These are phyloP conservation scores for Brachycybe producta DNA, from an alignment of 2,888 invertebrate genomes.

Conservation along the genomic window DNA sequence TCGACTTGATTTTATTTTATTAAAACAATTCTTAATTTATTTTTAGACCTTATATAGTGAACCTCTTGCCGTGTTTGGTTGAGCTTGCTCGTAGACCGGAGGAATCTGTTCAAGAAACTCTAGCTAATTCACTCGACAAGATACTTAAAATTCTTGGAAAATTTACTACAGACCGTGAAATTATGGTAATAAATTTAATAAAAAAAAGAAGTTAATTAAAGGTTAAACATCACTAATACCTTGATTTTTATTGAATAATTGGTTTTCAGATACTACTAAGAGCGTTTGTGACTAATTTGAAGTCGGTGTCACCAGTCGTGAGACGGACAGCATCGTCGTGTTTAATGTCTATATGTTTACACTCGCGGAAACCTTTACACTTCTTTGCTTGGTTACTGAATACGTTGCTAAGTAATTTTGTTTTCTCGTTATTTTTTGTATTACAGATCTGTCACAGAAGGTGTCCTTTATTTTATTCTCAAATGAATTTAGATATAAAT, in stretches of 20 bases:
- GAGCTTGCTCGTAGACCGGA: constrained; percentile 56
- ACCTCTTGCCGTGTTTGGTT: constrained; percentile 58
- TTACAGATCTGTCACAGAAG: neutral
- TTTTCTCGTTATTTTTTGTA: too few relatives aligned
- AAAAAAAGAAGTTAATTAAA: too few relatives aligned
- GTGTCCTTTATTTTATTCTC: neutral
- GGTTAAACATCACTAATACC: too few relatives aligned
- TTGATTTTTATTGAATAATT: neutral
- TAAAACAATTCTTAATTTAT: too few relatives aligned
- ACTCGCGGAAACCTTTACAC: constrained; percentile 54
- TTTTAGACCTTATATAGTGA: constrained; percentile 53
- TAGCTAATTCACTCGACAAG: constrained; percentile 48
- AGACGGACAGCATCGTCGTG: constrained; percentile 69
- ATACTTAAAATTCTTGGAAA: constrained; percentile 52
- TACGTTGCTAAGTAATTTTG: constrained; percentile 44
- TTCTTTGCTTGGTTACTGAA: constrained; percentile 55
- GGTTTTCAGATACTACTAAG: constrained; percentile 47
- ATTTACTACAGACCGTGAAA: constrained; percentile 56
- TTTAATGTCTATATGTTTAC: constrained; percentile 62
- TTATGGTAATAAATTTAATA: constrained; percentile 46
- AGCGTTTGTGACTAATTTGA: constrained; percentile 51
- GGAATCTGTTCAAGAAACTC: constrained; percentile 54
- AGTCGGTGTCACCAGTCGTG: constrained; percentile 53
- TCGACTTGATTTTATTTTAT: too few relatives aligned
- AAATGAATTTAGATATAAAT: neutral